Evolutionary conservation across 2,888 invertebrate genomes (phyloP), one percentile per base, ranked within the genome.

Genomic region (Tubulanus polymorphus): DNA sequence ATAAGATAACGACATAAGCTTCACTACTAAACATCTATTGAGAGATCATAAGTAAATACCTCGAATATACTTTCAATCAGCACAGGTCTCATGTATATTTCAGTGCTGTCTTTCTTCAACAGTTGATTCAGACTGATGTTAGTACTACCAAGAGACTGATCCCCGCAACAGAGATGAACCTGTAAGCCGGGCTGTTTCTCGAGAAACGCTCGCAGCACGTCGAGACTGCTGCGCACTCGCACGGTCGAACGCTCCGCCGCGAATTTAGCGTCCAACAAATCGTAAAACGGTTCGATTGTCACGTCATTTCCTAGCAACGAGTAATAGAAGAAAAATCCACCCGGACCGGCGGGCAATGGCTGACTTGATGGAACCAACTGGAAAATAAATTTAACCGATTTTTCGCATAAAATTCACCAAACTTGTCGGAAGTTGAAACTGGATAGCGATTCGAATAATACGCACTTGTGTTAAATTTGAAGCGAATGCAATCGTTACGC

Each of bases 221-320:
- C 73, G 2, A 76, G 67, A 57, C 70, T 76, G 56, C 75, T 76
- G 48, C 73, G 65, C 6, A 80, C 61, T 57, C 74, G 65, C n/a
- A 80, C 79, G n/a, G 79, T 77, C 0, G 78, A 77, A 49, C 79
- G 65, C 64, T 80, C 80, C 3, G 78, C 75, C 2, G 76, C 71
- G 61, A 80, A 80, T 49, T 69, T 68, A 1, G 80, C 77, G 47
- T 69, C 71, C 51, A 77, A 65, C n/a, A 80, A 67, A 62, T 80
- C 77, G 28, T 68, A 58, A 63, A 80, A 81, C 3, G 65, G 63
- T 53, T 80, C 79, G 53, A 77, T 80, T 37, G 74, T 76, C 15
- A 80, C 75, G 65, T 79, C 78, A 65, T 80, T 79, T 12, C 79
- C 80, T 55, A 81, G 68, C 26, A 81, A 63, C 5, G 79, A 74